These are phyloP conservation scores for Drosophila borborema DNA, from an alignment of 2,888 invertebrate species.

Conservation along the genomic window DNA sequence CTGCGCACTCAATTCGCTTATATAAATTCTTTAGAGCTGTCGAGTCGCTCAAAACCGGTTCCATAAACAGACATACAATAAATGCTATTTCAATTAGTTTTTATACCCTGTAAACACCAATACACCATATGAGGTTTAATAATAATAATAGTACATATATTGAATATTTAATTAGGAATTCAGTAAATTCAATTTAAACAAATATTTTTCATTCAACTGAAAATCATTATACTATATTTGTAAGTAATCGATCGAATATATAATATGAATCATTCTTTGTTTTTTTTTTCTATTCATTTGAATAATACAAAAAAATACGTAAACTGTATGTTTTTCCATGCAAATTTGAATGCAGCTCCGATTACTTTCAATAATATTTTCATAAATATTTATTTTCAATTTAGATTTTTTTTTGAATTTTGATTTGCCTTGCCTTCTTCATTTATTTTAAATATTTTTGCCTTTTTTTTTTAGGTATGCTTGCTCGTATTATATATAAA, in stretches of 20 bases:
- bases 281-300: too few species aligned
- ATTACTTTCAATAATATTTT: not conserved
- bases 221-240: too few species aligned
- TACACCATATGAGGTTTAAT: not conserved
- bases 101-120: conserved; percentile 39
- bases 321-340: too few species aligned
- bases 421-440: not conserved
- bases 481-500: not conserved
- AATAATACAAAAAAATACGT: too few species aligned
- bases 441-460: not conserved
- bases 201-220: not conserved
- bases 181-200: not conserved
- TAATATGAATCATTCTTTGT: too few species aligned
- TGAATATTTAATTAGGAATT: too few species aligned
- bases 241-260: too few species aligned
- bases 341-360: not conserved
- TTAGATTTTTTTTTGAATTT: not conserved
- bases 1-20: conserved; percentile 40
- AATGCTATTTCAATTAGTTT: conserved; percentile 74
- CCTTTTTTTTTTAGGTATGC: not conserved
- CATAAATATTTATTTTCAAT: not conserved
- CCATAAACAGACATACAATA: conserved; percentile 40
- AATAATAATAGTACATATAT: too few species aligned
- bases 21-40: conserved; percentile 37
- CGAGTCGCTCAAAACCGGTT: conserved; percentile 66